These are phyloP conservation scores for Columba livia DNA, from an alignment of 2,113 vertebrate genomes.

Conservation along the genomic window DNA sequence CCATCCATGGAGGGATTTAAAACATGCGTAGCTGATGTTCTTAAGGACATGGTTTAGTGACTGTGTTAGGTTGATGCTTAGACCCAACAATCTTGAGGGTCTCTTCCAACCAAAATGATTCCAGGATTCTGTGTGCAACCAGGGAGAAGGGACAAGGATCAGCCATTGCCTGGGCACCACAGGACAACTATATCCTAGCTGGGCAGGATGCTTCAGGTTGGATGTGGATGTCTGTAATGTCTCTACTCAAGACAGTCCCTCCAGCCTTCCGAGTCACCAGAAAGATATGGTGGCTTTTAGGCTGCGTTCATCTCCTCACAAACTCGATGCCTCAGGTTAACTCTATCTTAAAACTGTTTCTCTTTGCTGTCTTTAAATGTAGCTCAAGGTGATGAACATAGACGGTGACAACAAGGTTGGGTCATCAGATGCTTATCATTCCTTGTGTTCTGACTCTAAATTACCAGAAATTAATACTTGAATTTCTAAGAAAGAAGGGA, in stretches of 20 bases:
- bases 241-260: not conserved
- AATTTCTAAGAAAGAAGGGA: not conserved
- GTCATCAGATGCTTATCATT: fast-evolving
- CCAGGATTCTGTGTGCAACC: too few species aligned
- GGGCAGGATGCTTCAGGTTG: not conserved
- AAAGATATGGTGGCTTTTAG: fast-evolving
- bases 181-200: not conserved
- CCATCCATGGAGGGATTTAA: too few species aligned
- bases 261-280: not conserved
- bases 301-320: not conserved
- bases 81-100: too few species aligned
- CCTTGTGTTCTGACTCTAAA: not conserved
- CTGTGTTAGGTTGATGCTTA: too few species aligned
- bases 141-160: not conserved
- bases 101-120: too few species aligned
- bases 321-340: not conserved
- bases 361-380: not conserved
- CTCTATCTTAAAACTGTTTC: not conserved
- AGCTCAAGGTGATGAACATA: not conserved
- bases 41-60: too few species aligned
- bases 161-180: not conserved
- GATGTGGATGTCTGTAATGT: not conserved
- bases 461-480: not conserved
- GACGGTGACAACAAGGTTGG: not conserved
- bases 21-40: too few species aligned